phyloP scores from a whole-genome alignment of 2,113 vertebrate genomes.

The Actenoides lindsayi region DNA sequence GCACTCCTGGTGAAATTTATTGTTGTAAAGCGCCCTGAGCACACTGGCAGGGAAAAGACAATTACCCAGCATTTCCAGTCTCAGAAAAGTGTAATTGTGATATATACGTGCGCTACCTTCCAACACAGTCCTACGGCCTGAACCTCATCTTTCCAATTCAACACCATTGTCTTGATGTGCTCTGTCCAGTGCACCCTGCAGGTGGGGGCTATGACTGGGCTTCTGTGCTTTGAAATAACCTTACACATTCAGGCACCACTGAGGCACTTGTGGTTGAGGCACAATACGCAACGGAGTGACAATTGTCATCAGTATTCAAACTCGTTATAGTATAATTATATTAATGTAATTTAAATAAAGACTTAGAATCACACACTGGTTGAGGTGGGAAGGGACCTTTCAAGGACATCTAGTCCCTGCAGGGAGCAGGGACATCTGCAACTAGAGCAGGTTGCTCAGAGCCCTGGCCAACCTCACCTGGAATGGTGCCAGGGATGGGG shows the following conservation, averaged over 20 bases:
- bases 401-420: background rate
- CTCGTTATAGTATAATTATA: background rate
- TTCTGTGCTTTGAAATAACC: background rate
- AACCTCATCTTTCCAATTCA: slow-evolving; percentile 9
- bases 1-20: slow-evolving; percentile 59
- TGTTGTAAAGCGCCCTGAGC: slow-evolving; percentile 56
- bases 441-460: background rate
- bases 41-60: slow-evolving; percentile 62
- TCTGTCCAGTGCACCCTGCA: background rate
- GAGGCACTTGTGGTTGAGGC: background rate
- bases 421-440: background rate
- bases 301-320: background rate
- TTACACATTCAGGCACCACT: background rate
- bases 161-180: background rate
- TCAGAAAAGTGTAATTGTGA: slow-evolving; percentile 49
- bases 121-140: background rate
- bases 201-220: background rate
- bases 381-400: background rate
- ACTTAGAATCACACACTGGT: background rate
- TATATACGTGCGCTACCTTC: slow-evolving; percentile 28
- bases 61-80: slow-evolving; percentile 63
- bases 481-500: background rate
- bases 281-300: rapidly evolving
- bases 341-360: background rate
- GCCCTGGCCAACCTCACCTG: background rate